phyloP scores from a whole-genome alignment of 2,888 invertebrate species.

The Aporophyla lueneburgensis region DNA sequence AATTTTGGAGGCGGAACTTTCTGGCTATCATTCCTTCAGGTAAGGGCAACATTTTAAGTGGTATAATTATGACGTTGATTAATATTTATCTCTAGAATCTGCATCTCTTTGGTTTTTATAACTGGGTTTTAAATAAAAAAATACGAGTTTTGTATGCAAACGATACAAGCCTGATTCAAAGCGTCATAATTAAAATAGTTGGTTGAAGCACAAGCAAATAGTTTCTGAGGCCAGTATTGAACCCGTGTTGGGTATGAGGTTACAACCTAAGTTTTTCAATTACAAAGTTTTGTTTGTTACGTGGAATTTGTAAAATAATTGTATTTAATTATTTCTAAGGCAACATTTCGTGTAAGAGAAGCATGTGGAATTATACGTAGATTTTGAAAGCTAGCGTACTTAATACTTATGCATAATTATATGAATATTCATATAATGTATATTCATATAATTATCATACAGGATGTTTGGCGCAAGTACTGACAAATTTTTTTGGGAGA shows the following conservation, averaged over 20 bases:
- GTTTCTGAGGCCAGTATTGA: slow-evolving; percentile 27
- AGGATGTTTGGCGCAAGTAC: too few species aligned
- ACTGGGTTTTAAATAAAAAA: background rate
- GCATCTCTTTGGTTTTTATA: background rate
- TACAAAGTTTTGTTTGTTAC: slow-evolving; percentile 60
- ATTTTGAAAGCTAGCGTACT: background rate
- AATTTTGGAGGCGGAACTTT: slow-evolving; percentile 62
- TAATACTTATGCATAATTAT: background rate
- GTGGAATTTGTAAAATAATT: slow-evolving; percentile 34
- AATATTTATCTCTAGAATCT: background rate
- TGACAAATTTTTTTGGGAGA: too few species aligned
- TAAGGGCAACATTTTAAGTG: slow-evolving; percentile 14
- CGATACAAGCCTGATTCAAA: slow-evolving; percentile 1
- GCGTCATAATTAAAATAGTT: slow-evolving; percentile 44
- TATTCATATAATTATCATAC: too few species aligned
- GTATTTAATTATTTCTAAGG: slow-evolving; percentile 1
- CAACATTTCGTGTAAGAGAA: background rate
- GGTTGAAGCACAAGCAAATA: slow-evolving; percentile 23
- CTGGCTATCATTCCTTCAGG: slow-evolving; percentile 24
- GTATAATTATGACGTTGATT: slow-evolving; percentile 17
- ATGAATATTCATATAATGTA: background rate
- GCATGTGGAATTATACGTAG: background rate
- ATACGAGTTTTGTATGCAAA: background rate
- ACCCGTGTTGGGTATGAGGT: slow-evolving; percentile 16
- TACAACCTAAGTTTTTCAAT: slow-evolving; percentile 49